Percentiles rank a stretch among this genome's conserved stretches.
phyloP scores from a whole-genome alignment of 2,113 vertebrate genomes.

The Leiothrix lutea region DNA sequence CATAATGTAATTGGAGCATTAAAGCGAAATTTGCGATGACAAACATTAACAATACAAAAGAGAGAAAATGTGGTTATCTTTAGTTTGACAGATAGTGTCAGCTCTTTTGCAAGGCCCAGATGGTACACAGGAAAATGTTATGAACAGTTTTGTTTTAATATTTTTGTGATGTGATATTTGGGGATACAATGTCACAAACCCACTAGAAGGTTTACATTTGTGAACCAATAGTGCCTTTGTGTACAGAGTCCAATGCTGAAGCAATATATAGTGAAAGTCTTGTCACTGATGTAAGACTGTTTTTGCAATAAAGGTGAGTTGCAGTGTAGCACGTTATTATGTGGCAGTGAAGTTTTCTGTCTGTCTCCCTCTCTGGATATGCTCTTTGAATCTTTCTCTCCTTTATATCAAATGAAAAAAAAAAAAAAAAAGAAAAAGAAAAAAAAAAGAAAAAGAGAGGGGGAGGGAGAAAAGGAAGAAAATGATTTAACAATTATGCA shows the following conservation, averaged over 20 bases:
- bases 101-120: constrained; percentile 69
- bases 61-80: constrained; percentile 72
- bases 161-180: constrained; percentile 61
- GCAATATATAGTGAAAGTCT: not conserved
- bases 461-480: constrained; percentile 66
- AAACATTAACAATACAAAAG: constrained; percentile 75
- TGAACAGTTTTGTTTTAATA: constrained; percentile 69
- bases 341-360: constrained; percentile 53
- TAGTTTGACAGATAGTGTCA: constrained; percentile 70
- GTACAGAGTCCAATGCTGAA: not conserved
- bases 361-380: not conserved
- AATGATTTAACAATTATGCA: constrained; percentile 75
- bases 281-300: not conserved
- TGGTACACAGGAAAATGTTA: constrained; percentile 69
- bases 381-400: constrained; percentile 23
- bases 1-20: constrained; percentile 80
- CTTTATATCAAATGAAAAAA: not conserved
- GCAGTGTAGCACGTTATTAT: not conserved
- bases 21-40: constrained; percentile 75
- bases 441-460: not conserved
- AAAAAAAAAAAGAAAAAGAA: not conserved
- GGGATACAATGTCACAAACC: constrained; percentile 54
- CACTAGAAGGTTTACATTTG: constrained; percentile 4
- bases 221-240: constrained; percentile 21
- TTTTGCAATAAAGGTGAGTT: not conserved